A percentile compares a stretch with the other conserved stretches of the same genome.
These are phyloP conservation scores for Phallusia fumigata DNA, from an alignment of 23 tunicate genomes.

Conservation along the genomic window DNA sequence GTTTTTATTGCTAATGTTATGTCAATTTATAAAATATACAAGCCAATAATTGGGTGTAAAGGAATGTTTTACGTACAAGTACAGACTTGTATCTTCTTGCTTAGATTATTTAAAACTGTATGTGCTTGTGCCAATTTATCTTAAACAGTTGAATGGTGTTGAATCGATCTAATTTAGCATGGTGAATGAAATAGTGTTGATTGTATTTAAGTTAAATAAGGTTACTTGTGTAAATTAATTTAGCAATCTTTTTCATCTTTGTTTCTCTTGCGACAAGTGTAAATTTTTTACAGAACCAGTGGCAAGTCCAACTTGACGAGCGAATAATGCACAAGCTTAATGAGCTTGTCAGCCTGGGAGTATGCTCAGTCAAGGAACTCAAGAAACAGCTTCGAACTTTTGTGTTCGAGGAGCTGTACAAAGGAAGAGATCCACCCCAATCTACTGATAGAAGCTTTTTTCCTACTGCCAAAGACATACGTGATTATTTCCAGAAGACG, in stretches of 20 bases:
- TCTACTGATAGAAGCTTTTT: slow-evolving; percentile 5
- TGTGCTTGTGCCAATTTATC: no score
- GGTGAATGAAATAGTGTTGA: no score
- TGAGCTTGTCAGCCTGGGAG: slow-evolving; percentile 24
- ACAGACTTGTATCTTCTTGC: no score
- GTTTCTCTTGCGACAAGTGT: neutral
- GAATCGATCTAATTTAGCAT: no score
- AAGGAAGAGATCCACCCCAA: slow-evolving; percentile 4
- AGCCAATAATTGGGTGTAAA: no score
- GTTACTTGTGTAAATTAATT: no score
- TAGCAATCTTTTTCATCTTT: neutral
- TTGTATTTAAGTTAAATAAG: no score
- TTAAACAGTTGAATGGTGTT: no score
- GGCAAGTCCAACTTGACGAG: slow-evolving; percentile 12
- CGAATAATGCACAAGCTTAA: slow-evolving; percentile 17
- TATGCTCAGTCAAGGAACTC: slow-evolving; percentile 17
- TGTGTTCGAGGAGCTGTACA: slow-evolving; percentile 19
- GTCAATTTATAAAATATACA: no score
- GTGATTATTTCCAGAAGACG: slow-evolving; percentile 18
- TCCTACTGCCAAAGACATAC: slow-evolving; percentile 27
- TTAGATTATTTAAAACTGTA: no score
- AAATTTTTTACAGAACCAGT: neutral
- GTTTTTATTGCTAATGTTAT: no score
- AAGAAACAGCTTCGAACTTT: neutral
- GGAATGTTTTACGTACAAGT: no score